phyloP scores from a whole-genome alignment of 2,113 vertebrate species.

The Furnarius figulus region DNA sequence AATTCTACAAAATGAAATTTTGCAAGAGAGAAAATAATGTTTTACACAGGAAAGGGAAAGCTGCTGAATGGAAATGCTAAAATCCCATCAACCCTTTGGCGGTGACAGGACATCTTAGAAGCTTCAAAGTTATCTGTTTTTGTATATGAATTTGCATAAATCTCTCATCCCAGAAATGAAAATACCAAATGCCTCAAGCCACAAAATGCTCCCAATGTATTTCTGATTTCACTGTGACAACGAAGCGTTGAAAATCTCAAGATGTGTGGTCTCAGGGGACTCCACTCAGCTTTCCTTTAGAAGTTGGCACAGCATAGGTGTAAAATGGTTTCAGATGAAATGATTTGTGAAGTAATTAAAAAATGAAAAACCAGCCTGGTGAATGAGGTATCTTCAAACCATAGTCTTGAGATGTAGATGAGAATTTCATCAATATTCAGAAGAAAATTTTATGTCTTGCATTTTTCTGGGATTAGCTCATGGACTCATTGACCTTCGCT shows the following conservation, averaged over 20 bases:
- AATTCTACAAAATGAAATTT: neutral
- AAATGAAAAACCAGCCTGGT: neutral
- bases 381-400: neutral
- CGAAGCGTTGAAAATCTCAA: neutral
- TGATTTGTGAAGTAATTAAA: neutral
- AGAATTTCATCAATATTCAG: neutral
- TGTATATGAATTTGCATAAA: neutral
- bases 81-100: neutral
- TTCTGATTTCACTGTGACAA: constrained; percentile 12
- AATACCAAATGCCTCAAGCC: constrained; percentile 23
- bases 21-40: neutral
- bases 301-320: neutral
- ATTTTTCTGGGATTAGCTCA: neutral
- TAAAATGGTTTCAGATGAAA: neutral
- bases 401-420: neutral
- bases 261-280: neutral
- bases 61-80: neutral
- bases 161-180: constrained; percentile 25
- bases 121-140: constrained; percentile 3
- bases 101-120: neutral
- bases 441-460: neutral
- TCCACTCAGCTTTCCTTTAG: neutral
- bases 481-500: neutral
- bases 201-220: neutral
- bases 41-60: neutral